Evolutionary conservation across 2,888 invertebrate species (phyloP).

Genomic region (Brachypalpus laphriformis): DNA sequence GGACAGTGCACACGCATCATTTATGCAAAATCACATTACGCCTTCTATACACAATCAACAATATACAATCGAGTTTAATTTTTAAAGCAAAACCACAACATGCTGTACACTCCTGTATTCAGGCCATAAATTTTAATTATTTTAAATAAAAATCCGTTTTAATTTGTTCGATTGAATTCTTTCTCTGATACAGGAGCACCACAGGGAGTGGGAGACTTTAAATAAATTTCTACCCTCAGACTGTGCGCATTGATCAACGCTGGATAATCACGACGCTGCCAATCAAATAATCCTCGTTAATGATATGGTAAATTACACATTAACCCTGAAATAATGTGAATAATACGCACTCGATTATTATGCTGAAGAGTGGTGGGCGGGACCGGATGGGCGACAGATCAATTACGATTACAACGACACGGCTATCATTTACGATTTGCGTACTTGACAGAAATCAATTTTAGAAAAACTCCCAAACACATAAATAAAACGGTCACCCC

Average conservation of each 20-base stretch:
- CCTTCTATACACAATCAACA: not conserved
- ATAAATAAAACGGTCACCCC: conserved; percentile 35
- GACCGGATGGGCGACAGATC: conserved; percentile 27
- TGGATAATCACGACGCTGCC: conserved; percentile 25
- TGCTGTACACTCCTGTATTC: not conserved
- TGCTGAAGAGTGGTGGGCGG: not conserved
- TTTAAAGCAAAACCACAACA: conserved; percentile 36
- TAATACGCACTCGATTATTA: conserved; percentile 20
- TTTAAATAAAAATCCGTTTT: not conserved
- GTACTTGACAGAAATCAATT: conserved; percentile 43
- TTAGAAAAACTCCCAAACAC: conserved; percentile 6
- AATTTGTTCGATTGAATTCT: not conserved
- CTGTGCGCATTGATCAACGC: not conserved
- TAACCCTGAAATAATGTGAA: conserved; percentile 41
- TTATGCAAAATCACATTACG: not conserved
- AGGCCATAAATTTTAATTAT: not conserved
- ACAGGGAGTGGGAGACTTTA: not conserved
- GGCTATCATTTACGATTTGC: conserved; percentile 19
- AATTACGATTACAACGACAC: conserved; percentile 13
- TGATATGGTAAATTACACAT: conserved; percentile 43
- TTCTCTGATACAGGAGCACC: not conserved
- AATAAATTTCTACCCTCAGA: conserved; percentile 3
- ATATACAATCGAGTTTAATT: conserved; percentile 21
- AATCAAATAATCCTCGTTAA: conserved; percentile 48
- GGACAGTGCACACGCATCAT: not conserved